phyloP scores from a whole-genome alignment of 1,140 invertebrate genomes.

The Drosophila malerkotliana region DNA sequence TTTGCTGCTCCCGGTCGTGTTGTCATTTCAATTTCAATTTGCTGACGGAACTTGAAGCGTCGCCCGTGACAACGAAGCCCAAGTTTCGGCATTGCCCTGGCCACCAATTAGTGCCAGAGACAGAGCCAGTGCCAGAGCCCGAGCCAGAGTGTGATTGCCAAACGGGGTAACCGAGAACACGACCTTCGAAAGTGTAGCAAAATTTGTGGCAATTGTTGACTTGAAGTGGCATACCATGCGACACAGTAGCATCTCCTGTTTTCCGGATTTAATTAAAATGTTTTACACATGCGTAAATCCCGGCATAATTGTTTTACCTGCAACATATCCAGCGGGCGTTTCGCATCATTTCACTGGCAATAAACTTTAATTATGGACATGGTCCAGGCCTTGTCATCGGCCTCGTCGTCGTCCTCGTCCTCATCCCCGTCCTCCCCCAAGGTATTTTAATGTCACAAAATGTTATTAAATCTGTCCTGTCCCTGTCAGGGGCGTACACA shows the following conservation, averaged over 20 bases:
- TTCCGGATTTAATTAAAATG: constrained; percentile 69
- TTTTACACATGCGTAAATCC: constrained; percentile 60
- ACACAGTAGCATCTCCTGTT: neutral
- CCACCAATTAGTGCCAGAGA: constrained; percentile 63
- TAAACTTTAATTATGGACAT: constrained; percentile 52
- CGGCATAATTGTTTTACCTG: constrained; percentile 50
- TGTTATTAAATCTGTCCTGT: constrained; percentile 36
- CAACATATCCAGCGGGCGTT: constrained; percentile 3
- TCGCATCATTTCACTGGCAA: constrained; percentile 28
- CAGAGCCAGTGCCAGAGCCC: neutral
- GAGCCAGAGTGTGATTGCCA: neutral
- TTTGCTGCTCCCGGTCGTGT: constrained; percentile 14
- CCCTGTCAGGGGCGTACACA: neutral
- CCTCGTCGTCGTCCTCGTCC: neutral
- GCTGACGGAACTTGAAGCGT: constrained; percentile 61
- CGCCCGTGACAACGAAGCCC: constrained; percentile 47
- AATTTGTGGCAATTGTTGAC: constrained; percentile 36
- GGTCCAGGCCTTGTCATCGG: neutral
- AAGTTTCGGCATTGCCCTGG: constrained; percentile 52
- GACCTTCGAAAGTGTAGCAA: constrained; percentile 48
- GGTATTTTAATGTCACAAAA: constrained; percentile 32
- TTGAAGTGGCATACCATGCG: constrained; percentile 37
- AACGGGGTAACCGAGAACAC: constrained; percentile 5
- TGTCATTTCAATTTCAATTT: constrained; percentile 78
- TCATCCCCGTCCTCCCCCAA: neutral